phyloP scores from a whole-genome alignment of 2,888 invertebrate species.

The Formica aserva region DNA sequence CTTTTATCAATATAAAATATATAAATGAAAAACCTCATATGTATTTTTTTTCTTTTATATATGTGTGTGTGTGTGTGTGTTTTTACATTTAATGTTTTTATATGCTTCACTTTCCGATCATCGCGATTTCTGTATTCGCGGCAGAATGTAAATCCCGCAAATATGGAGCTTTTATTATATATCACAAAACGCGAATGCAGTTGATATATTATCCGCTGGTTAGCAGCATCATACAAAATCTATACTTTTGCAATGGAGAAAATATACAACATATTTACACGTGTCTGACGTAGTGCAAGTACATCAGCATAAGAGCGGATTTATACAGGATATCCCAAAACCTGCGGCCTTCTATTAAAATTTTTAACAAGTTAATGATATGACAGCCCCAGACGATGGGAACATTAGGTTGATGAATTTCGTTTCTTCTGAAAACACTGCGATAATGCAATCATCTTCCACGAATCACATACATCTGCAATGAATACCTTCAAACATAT shows the following conservation, averaged over 20 bases:
- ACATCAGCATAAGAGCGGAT: constrained; percentile 4
- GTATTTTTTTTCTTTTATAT: not conserved
- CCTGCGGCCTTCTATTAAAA: not conserved
- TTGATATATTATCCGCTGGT: constrained; percentile 12
- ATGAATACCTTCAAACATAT: constrained; percentile 1
- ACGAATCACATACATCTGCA: not conserved
- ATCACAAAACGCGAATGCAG: constrained; percentile 45
- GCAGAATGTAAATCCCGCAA: not conserved
- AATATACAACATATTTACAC: constrained; percentile 52
- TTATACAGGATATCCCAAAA: constrained; percentile 16
- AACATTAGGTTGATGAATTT: not conserved
- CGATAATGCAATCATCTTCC: not conserved
- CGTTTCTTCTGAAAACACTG: not conserved
- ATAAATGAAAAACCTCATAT: not conserved
- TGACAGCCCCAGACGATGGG: constrained; percentile 4
- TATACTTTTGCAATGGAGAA: constrained; percentile 23
- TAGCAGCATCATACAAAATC: constrained; percentile 45
- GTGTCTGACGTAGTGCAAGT: not conserved
- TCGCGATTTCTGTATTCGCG: not conserved
- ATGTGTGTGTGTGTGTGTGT: not conserved
- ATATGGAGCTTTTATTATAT: constrained; percentile 32
- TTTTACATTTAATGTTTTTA: not conserved
- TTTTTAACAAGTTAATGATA: not conserved
- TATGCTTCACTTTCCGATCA: not conserved
- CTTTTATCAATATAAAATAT: not conserved